phyloP scores from a whole-genome alignment of 2,888 invertebrate species.

The Corbicula japonica region DNA sequence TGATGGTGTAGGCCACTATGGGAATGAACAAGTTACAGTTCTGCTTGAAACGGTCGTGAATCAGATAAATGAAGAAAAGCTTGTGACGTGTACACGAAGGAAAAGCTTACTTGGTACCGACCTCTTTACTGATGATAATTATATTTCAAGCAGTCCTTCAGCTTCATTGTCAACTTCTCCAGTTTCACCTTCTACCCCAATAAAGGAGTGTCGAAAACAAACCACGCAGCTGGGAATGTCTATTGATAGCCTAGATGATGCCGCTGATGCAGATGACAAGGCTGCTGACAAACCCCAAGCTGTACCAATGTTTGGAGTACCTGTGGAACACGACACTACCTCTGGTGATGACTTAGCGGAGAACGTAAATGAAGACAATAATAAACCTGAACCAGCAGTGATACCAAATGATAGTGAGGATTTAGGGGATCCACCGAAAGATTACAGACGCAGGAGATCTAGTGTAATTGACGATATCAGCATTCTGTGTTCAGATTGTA shows the following conservation, averaged over 20 bases:
- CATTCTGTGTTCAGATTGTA: constrained; percentile 53
- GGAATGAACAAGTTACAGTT: not conserved
- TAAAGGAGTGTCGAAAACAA: constrained; percentile 14
- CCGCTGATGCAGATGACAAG: not conserved
- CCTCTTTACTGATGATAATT: constrained; percentile 41
- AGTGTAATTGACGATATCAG: constrained; percentile 54
- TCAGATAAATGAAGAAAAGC: constrained; percentile 40
- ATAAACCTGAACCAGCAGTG: no score
- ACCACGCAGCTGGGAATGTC: constrained; percentile 38
- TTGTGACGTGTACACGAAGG: constrained; percentile 27
- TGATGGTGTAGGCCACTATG: not conserved
- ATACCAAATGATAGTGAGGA: not conserved
- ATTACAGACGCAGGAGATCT: constrained; percentile 11
- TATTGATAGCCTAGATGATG: constrained; percentile 37
- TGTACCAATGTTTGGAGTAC: not conserved
- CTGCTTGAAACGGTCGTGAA: constrained; percentile 27
- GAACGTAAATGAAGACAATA: not conserved
- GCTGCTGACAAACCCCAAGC: not conserved
- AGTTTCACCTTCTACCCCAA: not conserved
- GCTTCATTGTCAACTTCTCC: no score
- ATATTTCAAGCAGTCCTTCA: constrained; percentile 40
- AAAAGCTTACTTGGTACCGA: constrained; percentile 34
- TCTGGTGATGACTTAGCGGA: not conserved
- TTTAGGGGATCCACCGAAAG: not conserved
- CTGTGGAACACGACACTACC: not conserved